These are phyloP conservation scores for Neoniphon sammara DNA, from an alignment of 2,797 vertebrate genomes.

Conservation along the genomic window DNA sequence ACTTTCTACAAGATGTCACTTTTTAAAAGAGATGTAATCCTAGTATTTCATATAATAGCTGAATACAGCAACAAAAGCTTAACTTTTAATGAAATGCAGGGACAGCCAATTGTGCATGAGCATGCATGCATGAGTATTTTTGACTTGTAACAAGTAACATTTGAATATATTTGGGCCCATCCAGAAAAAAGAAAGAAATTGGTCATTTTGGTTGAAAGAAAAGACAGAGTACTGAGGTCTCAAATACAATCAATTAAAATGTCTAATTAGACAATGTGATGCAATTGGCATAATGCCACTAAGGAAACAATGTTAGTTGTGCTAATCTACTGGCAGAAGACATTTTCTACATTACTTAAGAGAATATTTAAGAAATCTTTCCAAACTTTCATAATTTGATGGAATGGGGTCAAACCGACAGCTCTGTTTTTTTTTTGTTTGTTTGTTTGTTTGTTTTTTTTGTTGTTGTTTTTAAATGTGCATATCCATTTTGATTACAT, in stretches of 20 bases:
- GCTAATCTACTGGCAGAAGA: not conserved
- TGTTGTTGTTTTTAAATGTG: constrained; percentile 2
- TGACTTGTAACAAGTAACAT: not conserved
- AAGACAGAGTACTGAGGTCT: not conserved
- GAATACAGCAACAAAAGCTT: no score
- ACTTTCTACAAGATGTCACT: no score
- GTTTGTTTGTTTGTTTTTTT: not conserved
- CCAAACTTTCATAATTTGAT: constrained; percentile 13
- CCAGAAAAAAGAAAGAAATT: no score
- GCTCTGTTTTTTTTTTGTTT: constrained; percentile 1
- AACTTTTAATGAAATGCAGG: not conserved
- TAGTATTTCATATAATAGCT: no score
- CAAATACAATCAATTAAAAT: not conserved
- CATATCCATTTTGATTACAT: constrained; percentile 3
- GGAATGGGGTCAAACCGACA: constrained; percentile 35
- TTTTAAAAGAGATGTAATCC: no score
- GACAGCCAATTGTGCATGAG: no score
- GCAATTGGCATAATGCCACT: not conserved
- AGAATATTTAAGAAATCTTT: constrained; percentile 15
- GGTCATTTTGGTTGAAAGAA: not conserved
- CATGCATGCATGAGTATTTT: no score
- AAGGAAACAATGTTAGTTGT: not conserved
- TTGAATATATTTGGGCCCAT: not conserved
- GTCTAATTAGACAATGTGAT: not conserved
- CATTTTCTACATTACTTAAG: constrained; percentile 4